Evolutionary conservation across 2,113 vertebrate genomes (phyloP).

Genomic region (Chaetura pelagica): DNA sequence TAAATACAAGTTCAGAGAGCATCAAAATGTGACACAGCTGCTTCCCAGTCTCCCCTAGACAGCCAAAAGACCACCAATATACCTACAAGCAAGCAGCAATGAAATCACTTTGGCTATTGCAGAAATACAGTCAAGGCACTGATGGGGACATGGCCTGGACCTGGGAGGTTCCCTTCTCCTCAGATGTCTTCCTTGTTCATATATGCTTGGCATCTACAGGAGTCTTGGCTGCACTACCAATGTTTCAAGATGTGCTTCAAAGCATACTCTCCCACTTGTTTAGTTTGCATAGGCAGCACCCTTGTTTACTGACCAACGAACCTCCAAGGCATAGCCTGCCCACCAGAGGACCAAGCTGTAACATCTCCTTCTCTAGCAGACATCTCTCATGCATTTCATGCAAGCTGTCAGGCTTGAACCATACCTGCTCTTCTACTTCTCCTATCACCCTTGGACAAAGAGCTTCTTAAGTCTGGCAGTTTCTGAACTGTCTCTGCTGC

Average conservation of each 20-base stretch:
- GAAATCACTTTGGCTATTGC: accelerated
- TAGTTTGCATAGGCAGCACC: background rate
- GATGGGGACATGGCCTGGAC: background rate
- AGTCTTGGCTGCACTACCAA: background rate
- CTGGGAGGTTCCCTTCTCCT: background rate
- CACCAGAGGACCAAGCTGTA: accelerated
- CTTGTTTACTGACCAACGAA: background rate
- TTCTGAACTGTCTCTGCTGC: background rate
- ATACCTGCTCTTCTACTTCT: background rate
- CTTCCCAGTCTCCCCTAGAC: background rate
- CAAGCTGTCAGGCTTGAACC: background rate
- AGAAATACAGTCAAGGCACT: accelerated
- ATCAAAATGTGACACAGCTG: accelerated
- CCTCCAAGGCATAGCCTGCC: background rate
- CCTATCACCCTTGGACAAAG: accelerated
- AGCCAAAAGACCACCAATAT: background rate
- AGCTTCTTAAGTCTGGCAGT: background rate
- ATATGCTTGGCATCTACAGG: background rate
- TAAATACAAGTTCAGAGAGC: accelerated
- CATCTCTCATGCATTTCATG: background rate
- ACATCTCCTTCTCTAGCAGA: background rate
- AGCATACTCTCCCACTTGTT: background rate
- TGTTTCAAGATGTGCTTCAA: background rate
- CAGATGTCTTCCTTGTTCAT: background rate
- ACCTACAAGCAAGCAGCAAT: accelerated